Evolutionary conservation across 2,113 vertebrate species (phyloP).

Genomic region (Myxocyprinus asiaticus): DNA sequence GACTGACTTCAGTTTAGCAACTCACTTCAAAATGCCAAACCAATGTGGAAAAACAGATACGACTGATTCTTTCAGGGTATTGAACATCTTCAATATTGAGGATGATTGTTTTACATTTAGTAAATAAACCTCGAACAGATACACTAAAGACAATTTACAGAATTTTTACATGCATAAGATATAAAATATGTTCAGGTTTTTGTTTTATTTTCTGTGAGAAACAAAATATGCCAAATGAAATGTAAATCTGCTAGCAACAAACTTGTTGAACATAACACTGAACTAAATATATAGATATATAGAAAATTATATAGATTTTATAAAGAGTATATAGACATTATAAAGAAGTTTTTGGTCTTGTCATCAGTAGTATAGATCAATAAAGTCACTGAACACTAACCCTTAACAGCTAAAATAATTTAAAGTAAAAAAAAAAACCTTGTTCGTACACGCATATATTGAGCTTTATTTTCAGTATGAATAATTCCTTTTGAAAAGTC

Average conservation of each 20-base stretch:
- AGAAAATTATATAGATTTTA: background rate
- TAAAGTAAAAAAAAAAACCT: background rate
- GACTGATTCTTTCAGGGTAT: background rate
- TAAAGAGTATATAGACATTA: background rate
- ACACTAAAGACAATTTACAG: background rate
- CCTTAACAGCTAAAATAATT: background rate
- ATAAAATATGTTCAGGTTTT: background rate
- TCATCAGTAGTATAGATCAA: background rate
- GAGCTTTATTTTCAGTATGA: background rate
- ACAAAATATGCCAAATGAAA: background rate
- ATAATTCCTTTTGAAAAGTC: background rate
- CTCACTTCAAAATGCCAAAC: background rate
- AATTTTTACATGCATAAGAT: background rate
- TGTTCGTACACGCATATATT: background rate
- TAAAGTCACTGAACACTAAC: background rate
- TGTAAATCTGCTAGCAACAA: background rate
- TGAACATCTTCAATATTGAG: background rate
- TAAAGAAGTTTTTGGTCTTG: background rate
- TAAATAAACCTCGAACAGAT: too few species aligned
- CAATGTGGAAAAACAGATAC: background rate
- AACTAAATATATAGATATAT: conserved; percentile 6
- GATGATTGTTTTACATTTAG: too few species aligned
- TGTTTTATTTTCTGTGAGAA: background rate
- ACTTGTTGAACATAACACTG: too few species aligned
- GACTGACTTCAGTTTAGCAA: background rate